phyloP scores from a whole-genome alignment of 2,113 vertebrate genomes.

The Sialia sialis region DNA sequence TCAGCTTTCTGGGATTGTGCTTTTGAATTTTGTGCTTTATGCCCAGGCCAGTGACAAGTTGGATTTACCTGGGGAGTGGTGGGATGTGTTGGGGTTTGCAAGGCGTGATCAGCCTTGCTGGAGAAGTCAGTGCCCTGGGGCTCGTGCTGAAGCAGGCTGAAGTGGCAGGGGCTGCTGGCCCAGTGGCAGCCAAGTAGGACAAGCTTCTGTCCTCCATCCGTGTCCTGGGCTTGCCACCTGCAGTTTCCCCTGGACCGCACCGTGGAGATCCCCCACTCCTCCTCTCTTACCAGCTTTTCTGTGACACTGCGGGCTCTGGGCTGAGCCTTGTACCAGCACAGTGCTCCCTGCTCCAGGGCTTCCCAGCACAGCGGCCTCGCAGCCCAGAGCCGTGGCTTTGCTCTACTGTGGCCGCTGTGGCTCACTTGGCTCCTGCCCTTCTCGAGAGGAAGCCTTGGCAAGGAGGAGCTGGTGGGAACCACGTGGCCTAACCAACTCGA shows the following conservation, averaged over 20 bases:
- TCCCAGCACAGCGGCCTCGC: background rate
- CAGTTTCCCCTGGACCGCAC: background rate
- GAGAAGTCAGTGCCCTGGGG: background rate
- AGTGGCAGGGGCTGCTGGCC: background rate
- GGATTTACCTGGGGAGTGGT: background rate
- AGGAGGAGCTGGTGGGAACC: background rate
- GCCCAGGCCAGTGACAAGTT: background rate
- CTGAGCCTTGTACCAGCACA: background rate
- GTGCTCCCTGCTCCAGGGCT: background rate
- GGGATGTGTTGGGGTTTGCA: background rate
- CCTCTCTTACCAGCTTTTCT: background rate
- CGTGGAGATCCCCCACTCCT: background rate
- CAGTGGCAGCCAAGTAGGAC: background rate
- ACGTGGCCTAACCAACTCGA: background rate
- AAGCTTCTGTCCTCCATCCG: background rate
- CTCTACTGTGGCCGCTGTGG: background rate
- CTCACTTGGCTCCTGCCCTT: background rate
- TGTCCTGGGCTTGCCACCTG: background rate
- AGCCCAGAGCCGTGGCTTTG: background rate
- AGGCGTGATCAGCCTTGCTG: background rate
- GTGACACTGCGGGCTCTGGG: background rate
- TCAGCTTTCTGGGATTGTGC: slow-evolving; percentile 31
- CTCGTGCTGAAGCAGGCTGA: background rate
- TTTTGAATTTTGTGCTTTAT: slow-evolving; percentile 58
- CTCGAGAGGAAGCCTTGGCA: background rate